Conservation (phyloP, 2,797 vertebrate species). For the Ibycter americanus region DNA sequence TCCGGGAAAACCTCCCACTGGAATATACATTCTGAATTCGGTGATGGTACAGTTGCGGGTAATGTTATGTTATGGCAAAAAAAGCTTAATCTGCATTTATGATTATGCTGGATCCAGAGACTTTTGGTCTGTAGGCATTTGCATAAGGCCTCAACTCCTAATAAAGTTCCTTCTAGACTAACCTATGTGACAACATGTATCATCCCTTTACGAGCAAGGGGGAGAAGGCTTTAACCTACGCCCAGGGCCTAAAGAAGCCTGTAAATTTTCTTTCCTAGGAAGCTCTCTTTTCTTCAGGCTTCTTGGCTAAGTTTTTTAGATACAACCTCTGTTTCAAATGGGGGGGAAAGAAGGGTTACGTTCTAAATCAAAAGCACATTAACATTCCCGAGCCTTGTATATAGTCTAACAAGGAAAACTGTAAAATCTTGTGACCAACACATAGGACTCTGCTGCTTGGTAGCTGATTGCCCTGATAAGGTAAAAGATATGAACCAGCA, state of each 20-base stretch:
- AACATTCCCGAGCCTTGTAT: background rate
- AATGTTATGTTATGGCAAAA: background rate
- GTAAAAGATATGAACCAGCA: background rate
- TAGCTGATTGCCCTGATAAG: background rate
- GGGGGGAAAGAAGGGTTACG: rapidly evolving
- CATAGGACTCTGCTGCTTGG: background rate
- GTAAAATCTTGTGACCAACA: background rate
- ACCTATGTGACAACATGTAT: background rate
- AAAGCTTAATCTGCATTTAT: background rate
- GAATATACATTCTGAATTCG: conserved; percentile 42
- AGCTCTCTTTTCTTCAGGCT: background rate
- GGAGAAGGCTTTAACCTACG: background rate
- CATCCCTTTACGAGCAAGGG: background rate
- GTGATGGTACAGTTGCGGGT: background rate
- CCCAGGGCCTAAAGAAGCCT: background rate
- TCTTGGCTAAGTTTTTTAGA: background rate
- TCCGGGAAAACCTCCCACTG: conserved; percentile 64
- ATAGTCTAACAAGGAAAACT: background rate
- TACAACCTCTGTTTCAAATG: background rate
- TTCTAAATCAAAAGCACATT: background rate
- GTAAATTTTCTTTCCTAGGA: background rate
- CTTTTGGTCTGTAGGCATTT: background rate
- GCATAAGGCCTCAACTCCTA: background rate
- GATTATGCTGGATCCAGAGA: background rate
- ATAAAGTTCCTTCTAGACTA: background rate